Base-by-base conservation (phyloP, 2,888 invertebrate genomes). In the Tenthredo mesomela region DNA sequence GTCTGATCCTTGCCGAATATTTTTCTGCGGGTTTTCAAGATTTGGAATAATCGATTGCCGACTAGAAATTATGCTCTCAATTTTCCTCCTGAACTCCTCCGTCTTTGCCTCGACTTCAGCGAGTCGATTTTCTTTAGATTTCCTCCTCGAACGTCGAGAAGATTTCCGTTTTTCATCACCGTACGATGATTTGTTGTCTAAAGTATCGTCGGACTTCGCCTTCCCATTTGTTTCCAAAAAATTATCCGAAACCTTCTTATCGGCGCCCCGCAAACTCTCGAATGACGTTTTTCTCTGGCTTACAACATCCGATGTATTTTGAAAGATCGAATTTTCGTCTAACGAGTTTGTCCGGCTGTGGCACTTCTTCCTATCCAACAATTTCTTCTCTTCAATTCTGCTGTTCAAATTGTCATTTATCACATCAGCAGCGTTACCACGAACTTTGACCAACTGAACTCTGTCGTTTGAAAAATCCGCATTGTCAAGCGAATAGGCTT, bases 321-420 rank as follows among this genome's bases (percentile, higher is more conserved):
- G 88, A 65, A 67, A 67, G 7, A 88, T 89, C 29, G 89, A 88
- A 84, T 90, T 88, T 54, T 91, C 89, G 75, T 91, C 90, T 10
- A 91, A 84, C 0, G 91, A 92, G 73, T 88, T 90, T 2, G 91
- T 90, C 25, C 90, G 87, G 9, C 89, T 88, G 83, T 89, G 90
- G 85, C 87, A 90, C 70, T 89, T 89, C 29, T 90, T 89, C 3
- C 86, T 87, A 67, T 86, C 89, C 67, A 88, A 47, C 0, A 87
- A 43, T 29, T 89, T 90, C 73, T 91, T 89, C 21, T 90, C 90
- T 2, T 84, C 86, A 29, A 85, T 87, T 0, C 86, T 84, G 71
- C 86, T 88, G 80, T 91, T 89, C 10, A 91, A 54, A 82, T 91
- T 91, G 54, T 90, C 91, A 84, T 91, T 90, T 25, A 91, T 86